Percentiles rank a stretch among this genome's conserved stretches.
These are phyloP conservation scores for Orchestia grillus DNA, from an alignment of 1,140 invertebrate genomes.

Conservation along the genomic window DNA sequence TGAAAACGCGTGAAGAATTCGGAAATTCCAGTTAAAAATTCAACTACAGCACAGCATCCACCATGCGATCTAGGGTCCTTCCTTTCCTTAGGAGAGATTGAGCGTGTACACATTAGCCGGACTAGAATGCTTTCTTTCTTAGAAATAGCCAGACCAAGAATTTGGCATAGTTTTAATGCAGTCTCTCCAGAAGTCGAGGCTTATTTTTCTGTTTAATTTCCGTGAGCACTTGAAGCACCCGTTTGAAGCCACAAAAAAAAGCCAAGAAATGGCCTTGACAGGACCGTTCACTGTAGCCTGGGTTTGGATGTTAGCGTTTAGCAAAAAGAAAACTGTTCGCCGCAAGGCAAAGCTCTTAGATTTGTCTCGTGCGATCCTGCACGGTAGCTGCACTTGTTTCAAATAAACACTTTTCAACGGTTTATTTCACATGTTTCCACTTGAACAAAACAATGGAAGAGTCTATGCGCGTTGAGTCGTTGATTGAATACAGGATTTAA, in stretches of 20 bases:
- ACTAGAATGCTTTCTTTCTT: background rate
- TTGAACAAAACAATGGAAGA: too few species aligned
- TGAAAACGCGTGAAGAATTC: background rate
- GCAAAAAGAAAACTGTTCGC: background rate
- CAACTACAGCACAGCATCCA: background rate
- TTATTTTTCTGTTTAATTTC: background rate
- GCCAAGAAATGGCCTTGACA: background rate
- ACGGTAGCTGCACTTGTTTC: background rate
- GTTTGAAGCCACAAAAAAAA: background rate
- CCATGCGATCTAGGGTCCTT: background rate
- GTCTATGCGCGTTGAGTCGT: too few species aligned
- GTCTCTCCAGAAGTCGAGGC: background rate
- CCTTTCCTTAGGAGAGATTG: background rate
- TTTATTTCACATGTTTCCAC: too few species aligned
- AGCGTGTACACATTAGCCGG: background rate
- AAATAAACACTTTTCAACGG: too few species aligned
- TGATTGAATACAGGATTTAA: too few species aligned
- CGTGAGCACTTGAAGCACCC: background rate
- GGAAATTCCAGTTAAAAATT: background rate
- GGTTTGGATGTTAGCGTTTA: background rate
- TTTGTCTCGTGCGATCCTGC: background rate
- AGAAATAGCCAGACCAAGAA: background rate
- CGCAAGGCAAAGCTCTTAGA: background rate
- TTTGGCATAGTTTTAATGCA: conserved; percentile 1
- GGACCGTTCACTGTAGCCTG: background rate